Evolutionary conservation across 2,797 vertebrate species (phyloP).

Genomic region (Notolepis coatsorum): DNA sequence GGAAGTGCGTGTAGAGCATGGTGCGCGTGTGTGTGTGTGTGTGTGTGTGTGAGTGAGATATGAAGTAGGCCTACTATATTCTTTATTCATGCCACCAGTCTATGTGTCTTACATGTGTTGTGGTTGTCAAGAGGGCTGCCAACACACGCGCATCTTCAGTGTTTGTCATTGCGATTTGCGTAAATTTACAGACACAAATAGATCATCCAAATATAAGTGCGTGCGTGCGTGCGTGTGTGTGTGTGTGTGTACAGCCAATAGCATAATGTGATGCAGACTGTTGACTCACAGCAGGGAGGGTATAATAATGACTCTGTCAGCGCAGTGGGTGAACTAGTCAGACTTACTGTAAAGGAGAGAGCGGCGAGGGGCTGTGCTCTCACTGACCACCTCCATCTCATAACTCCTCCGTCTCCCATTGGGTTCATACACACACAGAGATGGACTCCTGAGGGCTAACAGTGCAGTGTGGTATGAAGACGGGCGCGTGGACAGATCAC

Average conservation of each 20-base stretch:
- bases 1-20: constrained; percentile 35
- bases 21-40: background rate
- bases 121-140: background rate
- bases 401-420: constrained; percentile 44
- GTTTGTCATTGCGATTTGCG: constrained; percentile 8
- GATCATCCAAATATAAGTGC: background rate
- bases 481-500: constrained; percentile 7
- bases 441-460: constrained; percentile 37
- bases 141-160: background rate
- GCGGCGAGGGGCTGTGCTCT: constrained; percentile 54
- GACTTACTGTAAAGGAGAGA: constrained; percentile 37
- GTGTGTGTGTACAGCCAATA: background rate
- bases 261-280: constrained; percentile 19
- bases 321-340: constrained; percentile 61
- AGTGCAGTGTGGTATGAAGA: constrained; percentile 3
- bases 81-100: background rate
- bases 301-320: constrained; percentile 58
- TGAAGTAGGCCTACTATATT: background rate
- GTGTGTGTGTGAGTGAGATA: background rate
- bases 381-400: constrained; percentile 61
- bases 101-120: constrained; percentile 6
- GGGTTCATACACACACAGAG: constrained; percentile 20
- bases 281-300: constrained; percentile 75
- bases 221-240: background rate
- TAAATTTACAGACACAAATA: constrained; percentile 9